These are phyloP conservation scores for Rafetus swinhoei DNA, from an alignment of 2,113 vertebrate genomes.

Conservation along the genomic window DNA sequence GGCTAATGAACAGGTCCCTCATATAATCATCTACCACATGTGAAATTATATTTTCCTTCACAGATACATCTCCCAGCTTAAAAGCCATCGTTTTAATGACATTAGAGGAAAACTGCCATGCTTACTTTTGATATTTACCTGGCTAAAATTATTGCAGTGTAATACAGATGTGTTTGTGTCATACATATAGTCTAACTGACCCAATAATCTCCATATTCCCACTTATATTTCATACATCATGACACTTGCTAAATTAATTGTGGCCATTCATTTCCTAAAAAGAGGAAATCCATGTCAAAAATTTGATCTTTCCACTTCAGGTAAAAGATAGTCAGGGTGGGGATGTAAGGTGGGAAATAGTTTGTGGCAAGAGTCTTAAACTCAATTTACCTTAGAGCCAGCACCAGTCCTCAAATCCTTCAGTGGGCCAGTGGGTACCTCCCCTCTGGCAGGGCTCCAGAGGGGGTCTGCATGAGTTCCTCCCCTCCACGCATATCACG, in stretches of 20 bases:
- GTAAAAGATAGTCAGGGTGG: not conserved
- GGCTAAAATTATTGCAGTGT: not conserved
- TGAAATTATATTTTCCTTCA: not conserved
- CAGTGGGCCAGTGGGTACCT: no score
- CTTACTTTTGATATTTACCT: not conserved
- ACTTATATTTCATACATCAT: not conserved
- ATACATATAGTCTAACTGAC: not conserved
- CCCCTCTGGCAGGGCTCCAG: no score
- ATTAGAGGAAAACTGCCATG: not conserved
- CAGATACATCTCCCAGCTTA: not conserved
- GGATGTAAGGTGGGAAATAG: no score
- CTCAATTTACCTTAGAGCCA: no score
- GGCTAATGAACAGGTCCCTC: not conserved
- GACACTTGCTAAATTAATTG: not conserved
- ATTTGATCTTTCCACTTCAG: not conserved
- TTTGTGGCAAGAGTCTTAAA: no score
- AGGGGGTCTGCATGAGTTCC: no score
- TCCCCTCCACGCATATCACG: no score
- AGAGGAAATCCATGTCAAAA: not conserved
- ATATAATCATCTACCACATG: not conserved
- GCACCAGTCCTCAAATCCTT: no score
- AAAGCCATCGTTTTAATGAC: not conserved
- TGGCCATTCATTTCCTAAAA: not conserved
- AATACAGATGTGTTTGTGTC: not conserved
- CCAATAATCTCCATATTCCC: not conserved